Evolutionary conservation across 2,888 invertebrate genomes (phyloP).

Genomic region (Amorpha juglandis): DNA sequence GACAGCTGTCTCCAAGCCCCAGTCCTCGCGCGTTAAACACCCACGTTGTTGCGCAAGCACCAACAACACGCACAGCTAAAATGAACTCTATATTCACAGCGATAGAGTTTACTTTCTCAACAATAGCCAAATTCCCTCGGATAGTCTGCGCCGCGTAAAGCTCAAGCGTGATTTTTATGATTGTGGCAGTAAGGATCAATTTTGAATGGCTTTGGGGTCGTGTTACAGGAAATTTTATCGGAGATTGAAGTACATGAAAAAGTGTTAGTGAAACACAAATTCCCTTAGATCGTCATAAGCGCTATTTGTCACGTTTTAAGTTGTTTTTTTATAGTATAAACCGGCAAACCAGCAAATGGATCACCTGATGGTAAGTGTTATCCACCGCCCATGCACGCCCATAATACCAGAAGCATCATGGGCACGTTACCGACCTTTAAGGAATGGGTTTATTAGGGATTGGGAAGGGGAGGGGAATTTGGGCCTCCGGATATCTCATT

Average conservation of each 20-base stretch:
- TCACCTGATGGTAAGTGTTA: no score
- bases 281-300: conserved; percentile 40
- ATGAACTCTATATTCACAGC: conserved; percentile 32
- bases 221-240: conserved; percentile 66
- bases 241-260: conserved; percentile 57
- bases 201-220: conserved; percentile 40
- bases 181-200: conserved; percentile 40
- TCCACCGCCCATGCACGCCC: no score
- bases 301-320: conserved; percentile 31
- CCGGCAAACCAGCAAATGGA: no score
- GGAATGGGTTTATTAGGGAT: no score
- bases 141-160: conserved; percentile 32
- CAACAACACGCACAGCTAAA: conserved; percentile 39
- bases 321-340: no score
- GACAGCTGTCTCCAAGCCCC: conserved; percentile 82
- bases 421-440: no score
- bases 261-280: conserved; percentile 52
- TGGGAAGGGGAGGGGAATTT: no score
- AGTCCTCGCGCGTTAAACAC: conserved; percentile 72
- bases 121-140: conserved; percentile 31
- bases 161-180: conserved; percentile 49
- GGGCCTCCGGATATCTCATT: no score
- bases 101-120: conserved; percentile 33
- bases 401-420: no score
- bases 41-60: conserved; percentile 62